phyloP scores from a whole-genome alignment of 1,140 invertebrate genomes.

The Orussus abietinus region DNA sequence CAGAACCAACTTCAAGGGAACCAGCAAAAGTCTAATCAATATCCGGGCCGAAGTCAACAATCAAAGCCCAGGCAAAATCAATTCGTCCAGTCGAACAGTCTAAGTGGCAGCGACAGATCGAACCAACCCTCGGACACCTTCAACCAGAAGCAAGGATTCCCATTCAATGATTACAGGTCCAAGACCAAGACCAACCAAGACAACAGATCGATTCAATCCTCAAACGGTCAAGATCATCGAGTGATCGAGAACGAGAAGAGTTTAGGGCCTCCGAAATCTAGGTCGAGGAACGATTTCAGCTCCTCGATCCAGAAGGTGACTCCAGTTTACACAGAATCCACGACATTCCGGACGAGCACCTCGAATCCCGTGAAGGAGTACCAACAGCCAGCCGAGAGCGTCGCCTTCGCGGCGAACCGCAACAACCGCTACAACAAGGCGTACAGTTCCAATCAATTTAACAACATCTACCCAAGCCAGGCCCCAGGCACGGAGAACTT shows the following conservation, averaged over 20 bases:
- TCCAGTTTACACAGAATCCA: conserved; percentile 43
- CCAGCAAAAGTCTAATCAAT: conserved; percentile 10
- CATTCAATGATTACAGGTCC: no score
- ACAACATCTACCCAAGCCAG: conserved; percentile 16
- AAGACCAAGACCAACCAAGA: no score
- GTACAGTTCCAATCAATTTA: conserved; percentile 32
- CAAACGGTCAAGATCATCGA: no score
- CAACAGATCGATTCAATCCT: no score
- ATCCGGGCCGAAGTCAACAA: background rate
- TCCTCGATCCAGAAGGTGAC: conserved; percentile 29
- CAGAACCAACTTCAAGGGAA: conserved; percentile 39
- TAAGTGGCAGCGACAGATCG: no score
- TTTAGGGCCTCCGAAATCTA: conserved; percentile 26
- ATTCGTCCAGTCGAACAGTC: no score
- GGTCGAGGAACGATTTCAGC: conserved; percentile 29
- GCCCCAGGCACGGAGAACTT: conserved; percentile 1
- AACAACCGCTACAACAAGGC: conserved; percentile 43
- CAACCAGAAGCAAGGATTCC: no score
- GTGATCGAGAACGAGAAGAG: no score
- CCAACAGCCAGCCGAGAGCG: conserved; percentile 70
- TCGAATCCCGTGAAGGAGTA: conserved; percentile 55
- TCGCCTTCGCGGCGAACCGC: conserved; percentile 64
- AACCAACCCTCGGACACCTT: no score
- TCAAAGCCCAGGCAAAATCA: no score
- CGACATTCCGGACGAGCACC: conserved; percentile 44